Evolutionary conservation across 1,140 invertebrate species (phyloP).

Genomic region (Ctenoplectra terminalis): DNA sequence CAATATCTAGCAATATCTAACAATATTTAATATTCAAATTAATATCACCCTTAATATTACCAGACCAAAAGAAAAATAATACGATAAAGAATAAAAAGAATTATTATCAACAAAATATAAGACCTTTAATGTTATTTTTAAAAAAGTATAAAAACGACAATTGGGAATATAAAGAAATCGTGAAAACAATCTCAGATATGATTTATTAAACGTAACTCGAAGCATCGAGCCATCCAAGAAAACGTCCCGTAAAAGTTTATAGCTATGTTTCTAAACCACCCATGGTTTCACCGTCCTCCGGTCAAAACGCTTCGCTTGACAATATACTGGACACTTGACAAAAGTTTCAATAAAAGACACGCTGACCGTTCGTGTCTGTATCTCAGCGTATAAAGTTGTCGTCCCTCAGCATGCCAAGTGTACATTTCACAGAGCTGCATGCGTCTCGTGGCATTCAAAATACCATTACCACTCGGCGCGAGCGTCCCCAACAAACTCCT

Average conservation of each 20-base stretch:
- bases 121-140: too few relatives aligned
- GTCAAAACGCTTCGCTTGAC: not conserved
- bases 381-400: conserved; percentile 48
- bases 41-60: too few relatives aligned
- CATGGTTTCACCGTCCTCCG: not conserved
- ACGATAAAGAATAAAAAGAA: too few relatives aligned
- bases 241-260: not conserved
- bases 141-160: too few relatives aligned
- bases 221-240: too few relatives aligned
- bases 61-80: too few relatives aligned
- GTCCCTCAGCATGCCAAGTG: conserved; percentile 24
- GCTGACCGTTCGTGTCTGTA: not conserved
- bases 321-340: not conserved
- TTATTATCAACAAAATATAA: too few relatives aligned
- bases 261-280: not conserved
- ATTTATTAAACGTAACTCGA: too few relatives aligned
- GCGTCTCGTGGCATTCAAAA: conserved; percentile 55
- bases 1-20: too few relatives aligned
- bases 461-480: conserved; percentile 34
- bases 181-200: too few relatives aligned
- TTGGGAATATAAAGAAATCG: too few relatives aligned
- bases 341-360: not conserved
- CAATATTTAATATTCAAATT: too few relatives aligned
- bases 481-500: conserved; percentile 50
- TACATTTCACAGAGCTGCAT: conserved; percentile 5